A percentile compares a stretch with the other conserved stretches of the same genome.
These are phyloP conservation scores for Heliconius eleuchia DNA, from an alignment of 1,140 invertebrate genomes.

Conservation along the genomic window DNA sequence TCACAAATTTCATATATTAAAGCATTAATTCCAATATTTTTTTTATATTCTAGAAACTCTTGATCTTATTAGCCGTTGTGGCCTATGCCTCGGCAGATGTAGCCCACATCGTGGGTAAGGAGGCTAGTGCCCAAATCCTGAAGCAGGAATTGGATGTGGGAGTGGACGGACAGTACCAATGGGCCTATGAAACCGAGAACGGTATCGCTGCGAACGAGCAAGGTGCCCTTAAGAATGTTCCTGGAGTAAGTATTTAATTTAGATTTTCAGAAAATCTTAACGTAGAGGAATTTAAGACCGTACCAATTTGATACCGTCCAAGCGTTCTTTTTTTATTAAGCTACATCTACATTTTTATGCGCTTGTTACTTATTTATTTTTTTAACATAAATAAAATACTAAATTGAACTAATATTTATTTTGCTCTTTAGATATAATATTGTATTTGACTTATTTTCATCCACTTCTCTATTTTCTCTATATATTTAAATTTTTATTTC, in stretches of 20 bases:
- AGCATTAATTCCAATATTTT: background rate
- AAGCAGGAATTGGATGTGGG: constrained; percentile 68
- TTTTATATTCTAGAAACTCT: constrained; percentile 50
- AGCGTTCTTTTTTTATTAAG: no score
- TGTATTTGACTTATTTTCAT: no score
- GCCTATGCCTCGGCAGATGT: constrained; percentile 53
- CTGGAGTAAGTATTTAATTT: constrained; percentile 44
- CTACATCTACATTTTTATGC: no score
- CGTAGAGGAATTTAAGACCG: no score
- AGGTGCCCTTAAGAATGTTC: constrained; percentile 55
- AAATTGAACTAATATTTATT: no score
- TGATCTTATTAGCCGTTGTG: constrained; percentile 46
- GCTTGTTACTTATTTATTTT: no score
- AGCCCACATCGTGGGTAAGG: constrained; percentile 47
- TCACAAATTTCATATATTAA: background rate
- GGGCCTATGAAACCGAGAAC: constrained; percentile 79
- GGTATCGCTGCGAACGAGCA: constrained; percentile 78
- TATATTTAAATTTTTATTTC: no score
- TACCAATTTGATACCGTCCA: no score
- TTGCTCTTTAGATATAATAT: no score
- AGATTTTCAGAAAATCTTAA: no score
- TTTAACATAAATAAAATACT: no score
- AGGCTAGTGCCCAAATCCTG: constrained; percentile 63
- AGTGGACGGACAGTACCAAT: constrained; percentile 71
- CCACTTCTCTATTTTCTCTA: no score